phyloP scores from a whole-genome alignment of 1,140 invertebrate genomes.

The Lineus longissimus region DNA sequence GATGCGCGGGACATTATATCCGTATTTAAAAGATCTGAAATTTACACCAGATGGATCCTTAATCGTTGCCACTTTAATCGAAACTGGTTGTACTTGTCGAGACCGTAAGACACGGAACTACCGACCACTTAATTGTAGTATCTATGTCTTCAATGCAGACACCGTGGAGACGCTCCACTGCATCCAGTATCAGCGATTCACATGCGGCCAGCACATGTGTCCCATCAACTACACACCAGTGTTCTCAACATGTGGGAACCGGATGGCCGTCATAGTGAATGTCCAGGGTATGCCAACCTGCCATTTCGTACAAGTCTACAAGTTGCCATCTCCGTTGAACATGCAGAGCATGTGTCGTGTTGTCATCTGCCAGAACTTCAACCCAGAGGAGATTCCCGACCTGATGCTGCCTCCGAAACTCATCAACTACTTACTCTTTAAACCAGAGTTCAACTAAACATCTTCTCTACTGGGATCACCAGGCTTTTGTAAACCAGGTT shows the following conservation, averaged over 20 bases:
- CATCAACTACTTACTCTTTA: conserved; percentile 46
- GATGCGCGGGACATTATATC: conserved; percentile 32
- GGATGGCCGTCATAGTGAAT: conserved; percentile 52
- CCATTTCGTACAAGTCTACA: conserved; percentile 50
- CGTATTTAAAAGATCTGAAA: conserved; percentile 42
- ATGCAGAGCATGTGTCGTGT: conserved; percentile 48
- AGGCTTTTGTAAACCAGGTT: no score
- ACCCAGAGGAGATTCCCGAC: conserved; percentile 34
- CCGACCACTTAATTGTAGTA: conserved; percentile 41
- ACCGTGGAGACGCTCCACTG: conserved; percentile 46
- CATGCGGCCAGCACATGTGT: conserved; percentile 46
- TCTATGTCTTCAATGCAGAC: conserved; percentile 49
- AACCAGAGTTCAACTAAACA: conserved; percentile 42
- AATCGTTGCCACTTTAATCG: conserved; percentile 46
- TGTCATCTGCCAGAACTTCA: conserved; percentile 42
- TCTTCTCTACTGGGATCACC: no score
- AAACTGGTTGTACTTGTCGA: conserved; percentile 41
- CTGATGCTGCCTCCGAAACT: conserved; percentile 43
- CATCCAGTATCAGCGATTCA: conserved; percentile 49
- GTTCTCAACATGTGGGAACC: conserved; percentile 47
- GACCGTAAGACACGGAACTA: conserved; percentile 42
- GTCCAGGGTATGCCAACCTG: conserved; percentile 32
- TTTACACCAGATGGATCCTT: conserved; percentile 48
- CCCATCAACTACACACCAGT: conserved; percentile 49
- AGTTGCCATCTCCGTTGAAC: conserved; percentile 39